A percentile compares a stretch with the other conserved stretches of the same genome.
phyloP scores from a whole-genome alignment of 2,113 vertebrate genomes.

The Salvelinus fontinalis region DNA sequence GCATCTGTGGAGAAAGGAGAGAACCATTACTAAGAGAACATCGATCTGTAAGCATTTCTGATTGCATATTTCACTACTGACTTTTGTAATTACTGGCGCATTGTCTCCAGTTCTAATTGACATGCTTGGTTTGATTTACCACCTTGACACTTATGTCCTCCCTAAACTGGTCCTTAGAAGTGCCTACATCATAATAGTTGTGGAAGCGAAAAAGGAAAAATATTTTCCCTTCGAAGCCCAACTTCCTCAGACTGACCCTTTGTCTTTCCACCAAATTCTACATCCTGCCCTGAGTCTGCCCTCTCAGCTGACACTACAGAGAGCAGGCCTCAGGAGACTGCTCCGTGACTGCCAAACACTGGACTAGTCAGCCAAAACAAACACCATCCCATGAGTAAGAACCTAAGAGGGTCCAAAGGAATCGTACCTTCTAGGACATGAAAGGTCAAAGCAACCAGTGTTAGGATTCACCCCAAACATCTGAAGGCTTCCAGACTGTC shows the following conservation, averaged over 20 bases:
- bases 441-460: not conserved
- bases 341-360: not conserved
- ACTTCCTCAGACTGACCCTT: not conserved
- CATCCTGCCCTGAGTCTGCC: not conserved
- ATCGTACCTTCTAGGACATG: not conserved
- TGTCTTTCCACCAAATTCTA: not conserved
- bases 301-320: constrained; percentile 4
- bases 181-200: not conserved
- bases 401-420: not conserved
- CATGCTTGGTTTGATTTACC: not conserved
- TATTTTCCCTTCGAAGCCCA: not conserved
- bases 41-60: too few species aligned
- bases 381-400: not conserved
- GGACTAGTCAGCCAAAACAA: not conserved
- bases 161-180: not conserved
- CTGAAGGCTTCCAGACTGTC: not conserved
- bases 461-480: not conserved
- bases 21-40: not conserved
- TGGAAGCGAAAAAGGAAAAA: not conserved
- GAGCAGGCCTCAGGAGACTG: not conserved
- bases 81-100: not conserved
- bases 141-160: not conserved
- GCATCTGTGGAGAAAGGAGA: constrained; percentile 74
- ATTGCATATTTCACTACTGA: not conserved
- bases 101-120: not conserved